Conservation (phyloP, 2,888 invertebrate genomes). For the Pharmacophagus antenor region DNA sequence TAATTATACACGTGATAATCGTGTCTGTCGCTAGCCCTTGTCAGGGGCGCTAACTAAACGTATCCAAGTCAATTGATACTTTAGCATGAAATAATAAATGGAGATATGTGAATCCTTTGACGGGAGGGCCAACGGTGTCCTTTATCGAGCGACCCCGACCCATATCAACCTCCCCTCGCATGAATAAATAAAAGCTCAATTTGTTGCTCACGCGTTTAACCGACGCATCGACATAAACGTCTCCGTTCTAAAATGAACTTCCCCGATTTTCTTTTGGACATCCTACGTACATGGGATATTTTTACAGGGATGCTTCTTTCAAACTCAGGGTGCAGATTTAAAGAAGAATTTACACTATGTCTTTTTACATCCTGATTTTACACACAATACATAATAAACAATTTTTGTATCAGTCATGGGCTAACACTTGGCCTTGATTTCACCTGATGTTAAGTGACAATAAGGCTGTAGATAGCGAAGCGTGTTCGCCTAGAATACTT, state of each 20-base stretch:
- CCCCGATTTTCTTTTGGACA: conserved; percentile 44
- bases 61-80: conserved; percentile 45
- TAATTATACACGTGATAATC: no score
- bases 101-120: conserved; percentile 56
- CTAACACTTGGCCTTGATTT: no score
- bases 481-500: no score
- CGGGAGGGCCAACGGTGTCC: conserved; percentile 60
- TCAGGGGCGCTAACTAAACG: conserved; percentile 31
- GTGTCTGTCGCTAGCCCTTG: conserved; percentile 8
- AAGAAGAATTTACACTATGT: neutral
- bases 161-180: conserved; percentile 73
- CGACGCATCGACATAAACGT: conserved; percentile 60
- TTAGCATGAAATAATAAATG: conserved; percentile 47
- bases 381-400: no score
- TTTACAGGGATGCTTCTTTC: neutral
- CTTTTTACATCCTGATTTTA: no score
- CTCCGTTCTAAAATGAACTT: conserved; percentile 58
- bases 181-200: conserved; percentile 79
- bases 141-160: conserved; percentile 73
- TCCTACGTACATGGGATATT: conserved; percentile 34
- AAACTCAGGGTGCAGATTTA: neutral
- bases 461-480: no score
- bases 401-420: no score
- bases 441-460: no score
- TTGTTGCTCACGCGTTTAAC: conserved; percentile 71